These are phyloP conservation scores for Drosophila mimica DNA, from an alignment of 2,888 invertebrate genomes.

Conservation along the genomic window DNA sequence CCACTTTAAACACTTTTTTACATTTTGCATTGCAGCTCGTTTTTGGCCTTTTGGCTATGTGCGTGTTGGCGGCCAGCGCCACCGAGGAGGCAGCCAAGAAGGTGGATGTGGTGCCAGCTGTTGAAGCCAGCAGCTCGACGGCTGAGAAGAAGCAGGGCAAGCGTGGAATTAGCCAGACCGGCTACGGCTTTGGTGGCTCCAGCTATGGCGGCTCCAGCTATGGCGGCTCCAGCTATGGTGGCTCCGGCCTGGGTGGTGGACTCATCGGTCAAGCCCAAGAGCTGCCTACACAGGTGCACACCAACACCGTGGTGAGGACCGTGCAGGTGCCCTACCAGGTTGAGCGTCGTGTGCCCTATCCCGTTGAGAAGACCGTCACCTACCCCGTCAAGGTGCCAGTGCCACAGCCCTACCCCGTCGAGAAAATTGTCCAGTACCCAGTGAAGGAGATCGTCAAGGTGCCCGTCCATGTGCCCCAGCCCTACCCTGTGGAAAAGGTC, in stretches of 20 bases:
- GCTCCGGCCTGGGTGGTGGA: constrained; percentile 75
- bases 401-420: constrained; percentile 92
- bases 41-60: constrained; percentile 86
- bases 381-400: constrained; percentile 92
- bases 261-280: constrained; percentile 35
- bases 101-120: constrained; percentile 83
- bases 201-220: constrained; percentile 86
- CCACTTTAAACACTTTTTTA: constrained; percentile 40
- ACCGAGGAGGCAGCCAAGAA: constrained; percentile 87
- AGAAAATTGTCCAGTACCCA: constrained; percentile 92
- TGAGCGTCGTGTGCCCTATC: constrained; percentile 90
- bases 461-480: constrained; percentile 86
- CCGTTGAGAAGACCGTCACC: constrained; percentile 92
- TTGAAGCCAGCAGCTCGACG: constrained; percentile 84
- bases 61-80: constrained; percentile 86
- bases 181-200: constrained; percentile 88
- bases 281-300: constrained; percentile 87
- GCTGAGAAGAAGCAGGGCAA: constrained; percentile 91
- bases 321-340: constrained; percentile 89
- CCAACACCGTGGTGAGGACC: constrained; percentile 89
- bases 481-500: constrained; percentile 87
- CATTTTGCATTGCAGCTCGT: constrained; percentile 74
- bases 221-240: constrained; percentile 78
- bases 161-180: constrained; percentile 88
- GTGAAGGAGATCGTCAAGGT: constrained; percentile 91